Conservation (phyloP, 1,140 invertebrate species). For the Drosophila tristis region DNA sequence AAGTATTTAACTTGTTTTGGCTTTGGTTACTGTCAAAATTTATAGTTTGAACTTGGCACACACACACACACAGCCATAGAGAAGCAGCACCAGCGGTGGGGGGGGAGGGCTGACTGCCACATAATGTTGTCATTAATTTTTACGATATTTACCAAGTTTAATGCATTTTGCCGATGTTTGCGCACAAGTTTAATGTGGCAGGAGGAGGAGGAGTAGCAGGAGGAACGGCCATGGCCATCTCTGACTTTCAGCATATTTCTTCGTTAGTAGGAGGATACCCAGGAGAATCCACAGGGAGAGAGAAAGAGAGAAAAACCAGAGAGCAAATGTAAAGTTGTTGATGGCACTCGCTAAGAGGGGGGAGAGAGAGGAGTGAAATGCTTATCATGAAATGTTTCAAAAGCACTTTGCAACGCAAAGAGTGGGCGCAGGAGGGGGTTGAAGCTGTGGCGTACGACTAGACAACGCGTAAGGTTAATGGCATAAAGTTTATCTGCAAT, state of each 20-base stretch:
- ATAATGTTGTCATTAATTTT: slow-evolving; percentile 78
- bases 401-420: slow-evolving; percentile 58
- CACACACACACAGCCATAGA: not conserved
- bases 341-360: slow-evolving; percentile 33
- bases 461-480: slow-evolving; percentile 77
- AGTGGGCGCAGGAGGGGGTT: slow-evolving; percentile 2
- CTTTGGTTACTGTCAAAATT: slow-evolving; percentile 41
- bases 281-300: slow-evolving; percentile 1
- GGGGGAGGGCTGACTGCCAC: slow-evolving; percentile 22
- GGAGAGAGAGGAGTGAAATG: slow-evolving; percentile 26
- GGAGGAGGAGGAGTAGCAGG: slow-evolving; percentile 21
- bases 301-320: not conserved
- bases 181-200: slow-evolving; percentile 69
- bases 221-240: not conserved
- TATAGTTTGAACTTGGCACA: slow-evolving; percentile 54
- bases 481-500: slow-evolving; percentile 81
- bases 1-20: slow-evolving; percentile 48
- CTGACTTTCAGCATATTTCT: slow-evolving; percentile 65
- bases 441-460: slow-evolving; percentile 29
- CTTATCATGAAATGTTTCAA: slow-evolving; percentile 77
- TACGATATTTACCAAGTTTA: slow-evolving; percentile 80
- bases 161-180: slow-evolving; percentile 75
- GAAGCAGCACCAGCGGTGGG: not conserved
- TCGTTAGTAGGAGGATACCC: slow-evolving; percentile 37
- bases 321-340: slow-evolving; percentile 63